Base-by-base conservation (phyloP, 2,797 vertebrate genomes). In the Falco peregrinus region DNA sequence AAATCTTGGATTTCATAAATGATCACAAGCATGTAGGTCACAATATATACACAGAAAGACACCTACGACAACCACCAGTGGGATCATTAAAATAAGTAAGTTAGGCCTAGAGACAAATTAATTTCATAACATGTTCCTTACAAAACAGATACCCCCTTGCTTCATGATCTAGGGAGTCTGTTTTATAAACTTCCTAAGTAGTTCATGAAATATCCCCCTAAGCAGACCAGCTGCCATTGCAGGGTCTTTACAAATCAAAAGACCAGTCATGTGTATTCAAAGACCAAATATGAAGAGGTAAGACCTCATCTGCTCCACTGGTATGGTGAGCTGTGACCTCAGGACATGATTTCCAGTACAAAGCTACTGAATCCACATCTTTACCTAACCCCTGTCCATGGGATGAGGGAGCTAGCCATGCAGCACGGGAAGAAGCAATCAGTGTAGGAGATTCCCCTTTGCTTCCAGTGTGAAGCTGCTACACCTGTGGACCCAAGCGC, bases 81-180 rank as follows among this genome's bases (percentile, higher is more conserved):
- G 96, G 91, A 94, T 96, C 87, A 91, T 96, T 96, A 96, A 93
- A 96, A 95, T 95, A 95, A 95, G 96, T 91, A 94, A 95, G 91
- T 60, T 75, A 96, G 86, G 94, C 95, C 94, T 96, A 95, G 79
- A 96, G 95, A 96, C 65, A 96, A 95, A 96, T 95, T 91, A 8
- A 91, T 95, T 96, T 95, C 76, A n/a, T 95, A 97, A 92, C 79
- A 68, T 12, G 48, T 47, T 95, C 89, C 90, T 94, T 96, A 91
- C 82, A 89, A 94, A 97, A 95, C 85, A 97, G 96, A 94, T 70
- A 95, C 48, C 89, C 75, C 87, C 85, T 95, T 90, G 80, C 95
- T 91, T 82, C 84, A 90, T 82, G 74, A 95, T 84, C 91, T 37
- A 89, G 73, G 77, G 56, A 95, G 71, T 54, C 78, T 91, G 48